These are phyloP conservation scores for Drosophila arizonae DNA, from an alignment of 1,140 invertebrate genomes.

Conservation along the genomic window DNA sequence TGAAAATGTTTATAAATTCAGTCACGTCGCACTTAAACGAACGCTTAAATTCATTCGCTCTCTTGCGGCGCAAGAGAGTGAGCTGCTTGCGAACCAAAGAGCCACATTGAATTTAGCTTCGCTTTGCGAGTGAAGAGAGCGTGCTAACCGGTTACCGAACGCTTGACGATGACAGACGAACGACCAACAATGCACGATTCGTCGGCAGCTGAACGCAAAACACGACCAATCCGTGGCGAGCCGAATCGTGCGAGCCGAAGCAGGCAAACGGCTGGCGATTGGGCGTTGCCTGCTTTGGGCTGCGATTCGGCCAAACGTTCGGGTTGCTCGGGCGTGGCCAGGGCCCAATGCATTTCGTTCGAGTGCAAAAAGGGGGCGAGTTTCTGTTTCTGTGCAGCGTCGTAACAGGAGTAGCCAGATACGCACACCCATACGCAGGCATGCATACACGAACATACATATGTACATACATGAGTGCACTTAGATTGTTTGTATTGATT, in stretches of 20 bases:
- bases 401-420: conserved; percentile 1
- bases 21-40: background rate
- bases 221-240: conserved; percentile 22
- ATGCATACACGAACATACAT: too few relatives aligned
- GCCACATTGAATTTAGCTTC: background rate
- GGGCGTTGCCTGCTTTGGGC: background rate
- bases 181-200: conserved; percentile 15
- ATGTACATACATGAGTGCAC: too few relatives aligned
- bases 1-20: conserved; percentile 4
- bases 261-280: conserved; percentile 12
- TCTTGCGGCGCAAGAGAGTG: conserved; percentile 21
- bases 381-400: conserved; percentile 25
- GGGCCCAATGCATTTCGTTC: background rate
- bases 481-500: conserved; percentile 57
- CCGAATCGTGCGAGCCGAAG: conserved; percentile 33
- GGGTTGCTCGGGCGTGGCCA: conserved; percentile 32
- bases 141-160: conserved; percentile 40
- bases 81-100: background rate
- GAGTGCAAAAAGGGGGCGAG: conserved; percentile 33
- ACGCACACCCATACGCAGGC: background rate
- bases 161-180: conserved; percentile 2
- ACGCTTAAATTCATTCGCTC: conserved; percentile 3
- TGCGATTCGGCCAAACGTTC: conserved; percentile 25
- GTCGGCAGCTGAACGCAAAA: conserved; percentile 36
- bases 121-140: conserved; percentile 9